Evolutionary conservation across 2,797 vertebrate genomes (phyloP).

Genomic region (Amblyraja radiata): DNA sequence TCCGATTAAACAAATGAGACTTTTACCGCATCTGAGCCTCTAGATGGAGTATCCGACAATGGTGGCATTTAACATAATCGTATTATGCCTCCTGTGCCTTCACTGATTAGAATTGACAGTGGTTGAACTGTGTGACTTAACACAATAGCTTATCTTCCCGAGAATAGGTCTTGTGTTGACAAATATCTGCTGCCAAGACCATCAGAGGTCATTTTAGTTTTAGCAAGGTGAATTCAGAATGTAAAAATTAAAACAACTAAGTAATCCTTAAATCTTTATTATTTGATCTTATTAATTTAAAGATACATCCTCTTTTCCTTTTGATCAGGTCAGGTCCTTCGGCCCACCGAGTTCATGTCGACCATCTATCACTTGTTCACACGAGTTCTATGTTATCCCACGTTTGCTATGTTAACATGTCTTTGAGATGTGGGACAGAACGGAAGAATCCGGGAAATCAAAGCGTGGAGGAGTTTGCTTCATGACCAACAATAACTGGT

Average conservation of each 20-base stretch:
- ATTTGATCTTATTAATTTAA: background rate
- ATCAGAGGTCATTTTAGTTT: background rate
- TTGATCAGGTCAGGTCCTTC: background rate
- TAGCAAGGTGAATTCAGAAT: background rate
- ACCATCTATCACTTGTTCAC: too few species aligned
- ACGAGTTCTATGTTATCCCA: too few species aligned
- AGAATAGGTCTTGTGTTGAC: background rate
- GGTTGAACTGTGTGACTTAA: background rate
- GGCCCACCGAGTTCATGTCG: too few species aligned
- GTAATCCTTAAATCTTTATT: background rate
- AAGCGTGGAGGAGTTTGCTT: too few species aligned
- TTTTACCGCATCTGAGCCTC: background rate
- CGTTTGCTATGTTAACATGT: too few species aligned
- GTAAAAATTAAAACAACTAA: background rate
- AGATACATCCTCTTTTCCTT: background rate
- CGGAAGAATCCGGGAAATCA: too few species aligned
- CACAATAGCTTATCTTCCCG: background rate
- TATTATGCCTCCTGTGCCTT: background rate
- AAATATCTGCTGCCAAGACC: background rate
- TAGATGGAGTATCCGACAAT: background rate
- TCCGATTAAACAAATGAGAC: background rate
- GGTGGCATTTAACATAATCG: background rate
- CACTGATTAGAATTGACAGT: background rate
- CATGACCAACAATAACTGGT: too few species aligned
- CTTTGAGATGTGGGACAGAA: too few species aligned